Evolutionary conservation across 2,888 invertebrate species (phyloP).

Genomic region (Xestia ashworthii): DNA sequence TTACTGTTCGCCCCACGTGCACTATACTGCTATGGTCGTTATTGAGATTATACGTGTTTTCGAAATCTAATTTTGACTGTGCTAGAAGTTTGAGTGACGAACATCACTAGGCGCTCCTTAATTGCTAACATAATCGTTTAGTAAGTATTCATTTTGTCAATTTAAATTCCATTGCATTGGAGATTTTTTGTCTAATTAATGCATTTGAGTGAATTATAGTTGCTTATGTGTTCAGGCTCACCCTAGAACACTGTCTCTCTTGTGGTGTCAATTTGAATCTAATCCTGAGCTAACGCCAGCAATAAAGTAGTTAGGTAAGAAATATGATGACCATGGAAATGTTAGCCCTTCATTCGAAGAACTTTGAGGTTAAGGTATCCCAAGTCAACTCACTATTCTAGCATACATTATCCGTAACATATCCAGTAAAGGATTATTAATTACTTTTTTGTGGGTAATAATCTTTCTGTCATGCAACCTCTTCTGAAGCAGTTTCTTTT

Average conservation of each 20-base stretch:
- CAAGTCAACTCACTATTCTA: constrained; percentile 12
- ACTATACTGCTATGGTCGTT: constrained; percentile 67
- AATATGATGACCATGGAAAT: not conserved
- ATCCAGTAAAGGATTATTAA: constrained; percentile 11
- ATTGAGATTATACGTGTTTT: constrained; percentile 41
- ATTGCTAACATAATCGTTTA: not conserved
- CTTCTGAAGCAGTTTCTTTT: constrained; percentile 17
- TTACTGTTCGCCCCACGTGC: constrained; percentile 80
- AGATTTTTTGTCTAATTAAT: not conserved
- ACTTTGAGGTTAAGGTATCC: constrained; percentile 1
- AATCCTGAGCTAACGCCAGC: constrained; percentile 12
- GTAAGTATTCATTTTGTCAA: not conserved
- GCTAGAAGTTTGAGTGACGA: constrained; percentile 4
- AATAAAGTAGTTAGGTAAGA: constrained; percentile 3
- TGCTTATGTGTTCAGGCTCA: not conserved
- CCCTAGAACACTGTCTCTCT: constrained; percentile 5
- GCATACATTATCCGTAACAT: not conserved
- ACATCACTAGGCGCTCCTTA: not conserved
- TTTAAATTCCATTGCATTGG: not conserved
- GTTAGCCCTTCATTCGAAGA: not conserved
- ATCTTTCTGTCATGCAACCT: constrained; percentile 13
- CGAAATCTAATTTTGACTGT: not conserved
- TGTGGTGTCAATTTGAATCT: constrained; percentile 19
- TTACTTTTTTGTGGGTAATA: constrained; percentile 9
- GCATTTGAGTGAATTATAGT: not conserved